phyloP scores from a whole-genome alignment of 1,140 invertebrate genomes.

The Campoletis sonorensis region DNA sequence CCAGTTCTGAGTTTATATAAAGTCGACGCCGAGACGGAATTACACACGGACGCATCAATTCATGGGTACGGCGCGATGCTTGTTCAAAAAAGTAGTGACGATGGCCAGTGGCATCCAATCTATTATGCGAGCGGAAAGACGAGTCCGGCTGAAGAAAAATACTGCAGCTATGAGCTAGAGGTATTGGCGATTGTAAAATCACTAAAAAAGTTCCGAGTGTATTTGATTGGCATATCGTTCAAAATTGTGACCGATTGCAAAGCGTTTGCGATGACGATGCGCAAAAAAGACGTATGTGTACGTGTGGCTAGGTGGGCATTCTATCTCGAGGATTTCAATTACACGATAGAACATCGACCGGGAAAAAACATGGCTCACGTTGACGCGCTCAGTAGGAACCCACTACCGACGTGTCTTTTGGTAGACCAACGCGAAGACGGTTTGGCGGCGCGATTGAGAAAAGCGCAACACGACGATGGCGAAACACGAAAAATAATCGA shows the following conservation, averaged over 20 bases:
- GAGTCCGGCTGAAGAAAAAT: neutral
- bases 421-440: conserved; percentile 17
- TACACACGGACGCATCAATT: conserved; percentile 7
- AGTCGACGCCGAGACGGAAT: neutral
- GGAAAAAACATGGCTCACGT: conserved; percentile 61
- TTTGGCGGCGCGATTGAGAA: conserved; percentile 30
- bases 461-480: conserved; percentile 38
- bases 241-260: conserved; percentile 42
- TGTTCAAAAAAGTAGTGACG: neutral
- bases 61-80: neutral
- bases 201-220: conserved; percentile 23
- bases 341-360: conserved; percentile 56
- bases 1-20: neutral
- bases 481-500: conserved; percentile 31
- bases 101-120: neutral
- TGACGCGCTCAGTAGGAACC: conserved; percentile 64
- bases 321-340: conserved; percentile 61
- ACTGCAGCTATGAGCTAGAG: too few species aligned
- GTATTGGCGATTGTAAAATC: neutral
- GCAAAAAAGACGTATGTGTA: conserved; percentile 59
- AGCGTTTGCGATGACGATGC: conserved; percentile 63
- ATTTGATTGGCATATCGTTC: conserved; percentile 25
- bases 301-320: conserved; percentile 66
- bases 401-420: conserved; percentile 32
- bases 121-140: conserved; percentile 3